A percentile compares a stretch with the other conserved stretches of the same genome.
Evolutionary conservation across 2,888 invertebrate genomes (phyloP).

Genomic region (Andrena haemorrhoa): DNA sequence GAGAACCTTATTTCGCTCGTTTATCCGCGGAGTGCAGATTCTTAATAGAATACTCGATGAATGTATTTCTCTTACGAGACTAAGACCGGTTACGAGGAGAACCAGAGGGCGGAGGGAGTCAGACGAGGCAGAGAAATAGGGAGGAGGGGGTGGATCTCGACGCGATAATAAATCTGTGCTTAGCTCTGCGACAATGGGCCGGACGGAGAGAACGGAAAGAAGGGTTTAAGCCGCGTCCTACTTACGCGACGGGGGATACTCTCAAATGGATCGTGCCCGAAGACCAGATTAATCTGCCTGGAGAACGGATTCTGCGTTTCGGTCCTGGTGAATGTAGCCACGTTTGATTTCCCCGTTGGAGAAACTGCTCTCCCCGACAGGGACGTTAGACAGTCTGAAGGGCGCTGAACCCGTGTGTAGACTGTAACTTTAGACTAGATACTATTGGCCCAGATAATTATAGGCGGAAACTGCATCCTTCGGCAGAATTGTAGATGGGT

Average conservation of each 20-base stretch:
- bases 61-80: constrained; percentile 81
- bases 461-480: no score
- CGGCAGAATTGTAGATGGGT: no score
- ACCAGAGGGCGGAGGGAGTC: constrained; percentile 37
- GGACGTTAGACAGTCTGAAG: neutral
- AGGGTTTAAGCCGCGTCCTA: constrained; percentile 80
- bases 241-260: constrained; percentile 74
- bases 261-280: constrained; percentile 78
- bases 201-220: constrained; percentile 77
- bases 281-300: constrained; percentile 76
- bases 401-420: neutral
- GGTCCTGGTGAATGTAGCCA: constrained; percentile 43
- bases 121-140: constrained; percentile 35
- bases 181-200: constrained; percentile 80
- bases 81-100: constrained; percentile 71
- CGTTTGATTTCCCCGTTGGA: constrained; percentile 55
- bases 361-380: constrained; percentile 10
- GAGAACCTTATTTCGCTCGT: constrained; percentile 76
- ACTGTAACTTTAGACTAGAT: neutral
- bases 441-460: no score
- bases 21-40: constrained; percentile 79
- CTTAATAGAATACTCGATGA: constrained; percentile 82
- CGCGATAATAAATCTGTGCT: constrained; percentile 82
- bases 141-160: constrained; percentile 68
- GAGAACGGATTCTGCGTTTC: constrained; percentile 70